phyloP scores from a whole-genome alignment of 2,113 vertebrate species.

The Malurus elegans region DNA sequence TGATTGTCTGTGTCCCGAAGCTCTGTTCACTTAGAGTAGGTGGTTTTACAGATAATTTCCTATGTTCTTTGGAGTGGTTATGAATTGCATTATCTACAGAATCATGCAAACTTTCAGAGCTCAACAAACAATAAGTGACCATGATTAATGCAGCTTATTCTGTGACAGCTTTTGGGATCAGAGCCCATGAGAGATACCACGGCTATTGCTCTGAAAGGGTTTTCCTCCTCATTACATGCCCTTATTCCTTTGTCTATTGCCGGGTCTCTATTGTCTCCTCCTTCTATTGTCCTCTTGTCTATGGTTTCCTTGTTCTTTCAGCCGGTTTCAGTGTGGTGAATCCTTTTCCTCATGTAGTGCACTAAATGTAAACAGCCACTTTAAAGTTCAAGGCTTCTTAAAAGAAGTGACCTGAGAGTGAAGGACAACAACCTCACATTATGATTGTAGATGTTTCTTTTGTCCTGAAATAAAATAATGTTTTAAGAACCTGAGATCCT shows the following conservation, averaged over 20 bases:
- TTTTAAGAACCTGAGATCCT: neutral
- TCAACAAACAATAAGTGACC: neutral
- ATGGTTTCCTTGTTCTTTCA: neutral
- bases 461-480: neutral
- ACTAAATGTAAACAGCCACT: neutral
- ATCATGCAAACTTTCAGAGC: neutral
- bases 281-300: neutral
- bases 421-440: neutral
- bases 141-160: neutral
- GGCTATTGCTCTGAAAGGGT: neutral
- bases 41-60: neutral
- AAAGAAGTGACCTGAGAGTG: neutral
- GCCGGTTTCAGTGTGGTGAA: neutral
- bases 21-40: neutral
- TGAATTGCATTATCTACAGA: neutral
- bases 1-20: neutral
- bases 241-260: neutral
- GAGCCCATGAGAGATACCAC: neutral
- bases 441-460: neutral
- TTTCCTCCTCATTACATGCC: neutral
- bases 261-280: neutral
- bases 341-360: neutral
- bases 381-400: neutral
- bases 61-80: neutral
- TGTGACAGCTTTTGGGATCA: neutral